These are phyloP conservation scores for Bradypodion pumilum DNA, from an alignment of 2,797 vertebrate genomes.

Conservation along the genomic window DNA sequence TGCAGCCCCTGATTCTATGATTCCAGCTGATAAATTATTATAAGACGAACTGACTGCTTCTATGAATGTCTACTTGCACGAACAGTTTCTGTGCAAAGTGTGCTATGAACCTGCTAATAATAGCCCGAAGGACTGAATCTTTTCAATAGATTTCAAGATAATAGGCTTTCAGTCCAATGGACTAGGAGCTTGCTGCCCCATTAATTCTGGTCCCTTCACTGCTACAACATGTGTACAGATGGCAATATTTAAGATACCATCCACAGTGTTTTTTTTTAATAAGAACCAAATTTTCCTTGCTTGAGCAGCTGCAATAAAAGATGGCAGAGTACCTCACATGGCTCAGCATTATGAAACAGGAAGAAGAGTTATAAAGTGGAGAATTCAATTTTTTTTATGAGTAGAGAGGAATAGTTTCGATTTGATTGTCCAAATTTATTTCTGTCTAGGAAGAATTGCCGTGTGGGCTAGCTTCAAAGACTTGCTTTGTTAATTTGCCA, in stretches of 20 bases:
- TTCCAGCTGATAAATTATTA: neutral
- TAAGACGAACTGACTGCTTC: neutral
- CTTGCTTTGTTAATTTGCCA: neutral
- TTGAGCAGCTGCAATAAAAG: neutral
- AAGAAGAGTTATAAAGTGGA: neutral
- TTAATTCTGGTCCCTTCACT: slow-evolving; percentile 20
- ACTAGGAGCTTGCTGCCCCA: neutral
- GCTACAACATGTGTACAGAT: neutral
- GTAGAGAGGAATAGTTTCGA: neutral
- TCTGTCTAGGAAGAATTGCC: neutral
- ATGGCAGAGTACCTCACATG: neutral
- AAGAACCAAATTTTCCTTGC: neutral
- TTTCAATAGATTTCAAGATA: neutral
- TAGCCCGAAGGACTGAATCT: neutral
- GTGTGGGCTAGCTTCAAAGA: neutral
- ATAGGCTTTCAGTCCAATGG: neutral
- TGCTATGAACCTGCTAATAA: neutral
- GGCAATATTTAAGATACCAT: slow-evolving; percentile 9
- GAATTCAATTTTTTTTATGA: neutral
- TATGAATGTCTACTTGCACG: neutral
- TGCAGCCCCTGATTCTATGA: too few species aligned
- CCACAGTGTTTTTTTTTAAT: slow-evolving; percentile 1
- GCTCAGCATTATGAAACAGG: neutral
- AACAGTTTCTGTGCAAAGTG: neutral
- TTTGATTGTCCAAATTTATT: neutral